Evolutionary conservation across 2,113 vertebrate genomes (phyloP).

Genomic region (Craseonycteris thonglongyai): DNA sequence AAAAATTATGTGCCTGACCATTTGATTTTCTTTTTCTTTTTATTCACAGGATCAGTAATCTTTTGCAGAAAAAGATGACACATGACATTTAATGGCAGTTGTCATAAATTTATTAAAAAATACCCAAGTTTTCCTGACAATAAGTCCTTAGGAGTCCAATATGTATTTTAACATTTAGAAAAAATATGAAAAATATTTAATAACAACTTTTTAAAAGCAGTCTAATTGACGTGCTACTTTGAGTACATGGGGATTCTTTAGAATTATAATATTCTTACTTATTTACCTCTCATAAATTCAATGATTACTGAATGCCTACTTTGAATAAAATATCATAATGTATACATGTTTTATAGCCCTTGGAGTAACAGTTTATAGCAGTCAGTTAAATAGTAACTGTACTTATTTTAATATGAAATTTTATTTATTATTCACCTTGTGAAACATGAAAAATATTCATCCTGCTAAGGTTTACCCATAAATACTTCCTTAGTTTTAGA

Average conservation of each 20-base stretch:
- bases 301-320: neutral
- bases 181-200: neutral
- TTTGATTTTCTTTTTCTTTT: neutral
- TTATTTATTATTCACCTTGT: neutral
- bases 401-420: neutral
- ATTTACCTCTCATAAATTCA: neutral
- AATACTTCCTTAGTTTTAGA: neutral
- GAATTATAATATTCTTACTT: neutral
- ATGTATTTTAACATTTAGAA: neutral
- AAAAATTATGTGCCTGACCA: neutral
- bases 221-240: neutral
- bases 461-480: neutral
- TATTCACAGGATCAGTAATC: neutral
- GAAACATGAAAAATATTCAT: slow-evolving; percentile 15
- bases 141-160: neutral
- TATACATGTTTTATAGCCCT: neutral
- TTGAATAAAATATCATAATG: neutral
- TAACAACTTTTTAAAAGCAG: neutral
- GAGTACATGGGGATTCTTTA: neutral
- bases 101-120: slow-evolving; percentile 25
- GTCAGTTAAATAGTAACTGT: neutral
- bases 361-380: neutral
- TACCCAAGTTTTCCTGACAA: neutral
- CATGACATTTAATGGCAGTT: neutral
- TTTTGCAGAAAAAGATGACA: neutral